phyloP scores from a whole-genome alignment of 1,140 invertebrate species.

The Caenorhabditis remanei region DNA sequence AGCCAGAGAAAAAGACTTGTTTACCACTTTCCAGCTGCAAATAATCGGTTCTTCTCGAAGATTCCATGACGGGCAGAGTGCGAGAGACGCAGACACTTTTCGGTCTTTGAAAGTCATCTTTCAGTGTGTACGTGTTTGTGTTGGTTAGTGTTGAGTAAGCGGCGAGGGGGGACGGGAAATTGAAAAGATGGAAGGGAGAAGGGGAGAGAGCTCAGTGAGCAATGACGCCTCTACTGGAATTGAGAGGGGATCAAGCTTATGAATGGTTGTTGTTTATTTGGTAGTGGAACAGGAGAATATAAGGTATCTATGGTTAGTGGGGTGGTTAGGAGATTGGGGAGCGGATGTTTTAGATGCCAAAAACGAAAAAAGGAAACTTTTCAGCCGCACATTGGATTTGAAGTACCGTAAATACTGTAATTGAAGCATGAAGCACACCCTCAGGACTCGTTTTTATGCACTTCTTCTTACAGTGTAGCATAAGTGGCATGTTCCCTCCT shows the following conservation, averaged over 20 bases:
- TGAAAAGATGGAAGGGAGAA: too few relatives aligned
- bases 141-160: neutral
- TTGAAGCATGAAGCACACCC: too few relatives aligned
- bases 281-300: neutral
- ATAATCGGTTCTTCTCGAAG: neutral
- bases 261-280: neutral
- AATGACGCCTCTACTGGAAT: neutral
- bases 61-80: neutral
- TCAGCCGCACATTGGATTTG: too few relatives aligned
- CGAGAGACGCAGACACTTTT: neutral
- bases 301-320: too few relatives aligned
- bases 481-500: too few relatives aligned
- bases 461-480: too few relatives aligned
- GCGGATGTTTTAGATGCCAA: too few relatives aligned
- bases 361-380: too few relatives aligned
- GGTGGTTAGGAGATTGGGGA: too few relatives aligned
- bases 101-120: conserved; percentile 16
- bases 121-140: conserved; percentile 1
- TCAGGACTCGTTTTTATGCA: too few relatives aligned
- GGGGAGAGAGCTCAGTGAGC: neutral
- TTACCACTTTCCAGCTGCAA: conserved; percentile 16
- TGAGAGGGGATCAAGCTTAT: neutral
- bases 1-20: neutral
- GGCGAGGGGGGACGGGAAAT: neutral
- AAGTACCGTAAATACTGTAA: too few relatives aligned